Evolutionary conservation across 2,888 invertebrate genomes (phyloP), one percentile per base, ranked within the genome.

Genomic region (Amphipyra berbera): DNA sequence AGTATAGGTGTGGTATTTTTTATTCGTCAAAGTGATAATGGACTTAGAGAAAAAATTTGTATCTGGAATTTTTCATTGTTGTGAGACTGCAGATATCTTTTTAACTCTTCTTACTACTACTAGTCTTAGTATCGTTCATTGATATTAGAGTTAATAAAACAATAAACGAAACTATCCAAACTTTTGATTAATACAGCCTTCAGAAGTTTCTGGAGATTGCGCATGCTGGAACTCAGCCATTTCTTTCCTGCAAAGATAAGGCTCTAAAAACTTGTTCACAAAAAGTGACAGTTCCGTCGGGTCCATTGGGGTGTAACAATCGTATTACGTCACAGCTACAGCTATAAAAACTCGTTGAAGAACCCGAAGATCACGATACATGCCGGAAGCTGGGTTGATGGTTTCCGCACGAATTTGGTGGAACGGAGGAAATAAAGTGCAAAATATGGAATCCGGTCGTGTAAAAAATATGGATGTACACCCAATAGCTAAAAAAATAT

Each of bases 261-360:
- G 61, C 68, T 77, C 53, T 69, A 75, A 84, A 82, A 84, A 58
- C 74, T 70, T 66, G 75, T 72, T 68, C 61, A 68, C 56, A 79
- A 82, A 76, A 83, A 83, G 67, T 62, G 57, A 60, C 65, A 72
- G 79, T 84, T 83, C 81, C 83, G 83, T 68, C 76, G 75, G 68
- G 66, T 67, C 69, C 73, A 75, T 53, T 78, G 75, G 72, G 74
- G 75, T 82, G 79, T 76, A 81, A 82, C 76, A 78, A 80, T 79
- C 62, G 53, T 27, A 35, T 84, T 78, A 73, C 79, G 72, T 84
- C 81, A 79, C 72, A 72, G 1, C 35, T 53, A 30, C 30, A 14
- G 14, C 10, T 40, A 44, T 54, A 63, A 78, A 64, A 63, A 72
- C 60, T 21, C 10, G 15, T 42, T 44, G 14, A 65, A 62, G 37